phyloP scores from a whole-genome alignment of 2,888 invertebrate species.

The Ceramica pisi region DNA sequence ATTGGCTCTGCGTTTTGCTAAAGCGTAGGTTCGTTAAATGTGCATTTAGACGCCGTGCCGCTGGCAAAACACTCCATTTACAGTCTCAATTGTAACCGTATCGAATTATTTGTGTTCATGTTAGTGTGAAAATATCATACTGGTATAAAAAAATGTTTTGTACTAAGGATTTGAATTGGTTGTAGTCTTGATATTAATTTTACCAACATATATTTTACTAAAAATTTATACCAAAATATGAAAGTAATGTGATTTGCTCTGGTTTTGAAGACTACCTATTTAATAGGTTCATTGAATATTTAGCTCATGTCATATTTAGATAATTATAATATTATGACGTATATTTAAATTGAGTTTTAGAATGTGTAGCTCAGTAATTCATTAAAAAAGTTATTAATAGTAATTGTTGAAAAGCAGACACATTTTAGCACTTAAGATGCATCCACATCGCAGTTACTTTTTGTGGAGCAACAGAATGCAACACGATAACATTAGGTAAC shows the following conservation, averaged over 20 bases:
- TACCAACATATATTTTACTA: slow-evolving; percentile 5
- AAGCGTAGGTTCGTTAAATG: not conserved
- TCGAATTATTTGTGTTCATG: slow-evolving; percentile 18
- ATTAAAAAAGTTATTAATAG: not conserved
- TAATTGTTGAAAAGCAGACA: not conserved
- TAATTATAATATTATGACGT: not conserved
- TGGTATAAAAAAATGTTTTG: not conserved
- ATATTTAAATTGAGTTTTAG: not conserved
- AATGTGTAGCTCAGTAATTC: not conserved
- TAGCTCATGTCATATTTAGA: not conserved
- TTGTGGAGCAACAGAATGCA: no score
- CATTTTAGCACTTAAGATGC: no score
- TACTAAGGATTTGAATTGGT: not conserved
- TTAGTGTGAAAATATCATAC: not conserved
- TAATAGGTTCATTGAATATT: slow-evolving; percentile 12
- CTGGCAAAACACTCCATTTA: not conserved
- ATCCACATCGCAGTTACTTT: no score
- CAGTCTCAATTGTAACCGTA: not conserved
- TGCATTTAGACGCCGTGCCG: not conserved
- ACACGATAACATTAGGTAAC: no score
- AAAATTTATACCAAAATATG: slow-evolving; percentile 16
- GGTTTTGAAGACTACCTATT: slow-evolving; percentile 7
- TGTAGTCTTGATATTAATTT: slow-evolving; percentile 1
- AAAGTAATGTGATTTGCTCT: slow-evolving; percentile 4
- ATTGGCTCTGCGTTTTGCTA: not conserved